phyloP scores from a whole-genome alignment of 2,113 vertebrate species.

The Camarhynchus parvulus region DNA sequence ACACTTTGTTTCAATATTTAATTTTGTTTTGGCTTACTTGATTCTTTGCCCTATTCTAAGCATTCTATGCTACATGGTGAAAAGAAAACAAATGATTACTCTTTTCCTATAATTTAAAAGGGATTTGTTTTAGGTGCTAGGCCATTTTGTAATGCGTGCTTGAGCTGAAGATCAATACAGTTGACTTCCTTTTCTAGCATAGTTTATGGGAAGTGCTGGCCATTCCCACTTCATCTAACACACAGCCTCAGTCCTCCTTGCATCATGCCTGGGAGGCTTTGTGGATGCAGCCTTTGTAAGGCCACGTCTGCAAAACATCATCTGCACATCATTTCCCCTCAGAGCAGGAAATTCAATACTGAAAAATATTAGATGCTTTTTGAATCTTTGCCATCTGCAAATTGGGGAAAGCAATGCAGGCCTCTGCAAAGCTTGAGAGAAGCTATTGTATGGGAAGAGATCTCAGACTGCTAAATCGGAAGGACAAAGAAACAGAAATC shows the following conservation, averaged over 20 bases:
- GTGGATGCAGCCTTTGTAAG: not conserved
- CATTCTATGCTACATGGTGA: not conserved
- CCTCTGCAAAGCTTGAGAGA: not conserved
- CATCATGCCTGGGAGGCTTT: accelerated
- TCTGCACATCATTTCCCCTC: not conserved
- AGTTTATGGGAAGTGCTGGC: not conserved
- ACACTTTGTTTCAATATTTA: accelerated
- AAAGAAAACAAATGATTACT: not conserved
- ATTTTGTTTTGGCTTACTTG: not conserved
- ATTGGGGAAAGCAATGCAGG: not conserved
- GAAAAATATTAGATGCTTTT: not conserved
- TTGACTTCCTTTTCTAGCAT: not conserved
- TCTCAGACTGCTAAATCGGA: not conserved
- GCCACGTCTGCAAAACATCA: not conserved
- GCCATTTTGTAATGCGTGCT: not conserved
- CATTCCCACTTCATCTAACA: not conserved
- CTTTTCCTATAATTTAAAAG: not conserved
- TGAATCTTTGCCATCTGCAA: not conserved
- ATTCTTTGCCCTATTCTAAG: not conserved
- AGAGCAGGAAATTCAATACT: not conserved
- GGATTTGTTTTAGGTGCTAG: not conserved
- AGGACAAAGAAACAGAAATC: not conserved
- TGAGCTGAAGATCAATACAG: not conserved
- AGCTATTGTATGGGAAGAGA: not conserved
- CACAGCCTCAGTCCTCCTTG: not conserved